Base-by-base conservation (phyloP, 1,140 invertebrate species). In the Heliothis subflexa region DNA sequence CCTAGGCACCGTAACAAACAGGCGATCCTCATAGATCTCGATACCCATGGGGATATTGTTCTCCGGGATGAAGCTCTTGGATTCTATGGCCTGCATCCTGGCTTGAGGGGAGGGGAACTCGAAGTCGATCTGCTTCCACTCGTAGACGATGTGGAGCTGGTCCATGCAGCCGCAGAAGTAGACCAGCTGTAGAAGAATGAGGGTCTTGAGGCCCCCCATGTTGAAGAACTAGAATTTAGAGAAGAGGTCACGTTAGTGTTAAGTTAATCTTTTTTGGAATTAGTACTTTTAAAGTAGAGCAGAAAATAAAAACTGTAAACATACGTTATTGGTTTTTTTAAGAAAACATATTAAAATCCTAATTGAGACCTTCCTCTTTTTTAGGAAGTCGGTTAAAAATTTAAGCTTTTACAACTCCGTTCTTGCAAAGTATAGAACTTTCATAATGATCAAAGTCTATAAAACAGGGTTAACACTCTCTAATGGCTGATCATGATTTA, bases 81-180 rank as follows among this genome's bases (percentile, higher is more conserved):
- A 89, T 50, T 93, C 88, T 2, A 97, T 93, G 11, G 96, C 96
- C 11, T 92, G 85, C 82, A 95, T 94, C 12, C 96, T 92, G 7
- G 90, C 95, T 0, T 95, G 94, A 1, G 95, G 87, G 25, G 81
- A 95, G 0, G 95, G 95, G 90, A 96, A 97, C 45, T 96, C 95
- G 87, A 95, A 97, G 83, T 97, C 97, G 18, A 97, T 91, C 88
- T 96, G 95, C 79, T 96, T 96, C 97, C 97, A 97, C 83, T 97
- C 95, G 88, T 95, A 97, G 13, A 95, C 95, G 4, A 97, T 96
- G 62, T 95, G 95, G 49, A 97, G 92, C 91, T 96, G 96, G 86
- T 96, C 96, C 88, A 96, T 96, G 70, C 91, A 89, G 18, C 91
- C 93, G 68, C 82, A 83, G 18, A 86, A 82, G 85, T 84, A 89